These are phyloP conservation scores for Lymantria dispar DNA, from an alignment of 2,888 invertebrate species.

Conservation along the genomic window DNA sequence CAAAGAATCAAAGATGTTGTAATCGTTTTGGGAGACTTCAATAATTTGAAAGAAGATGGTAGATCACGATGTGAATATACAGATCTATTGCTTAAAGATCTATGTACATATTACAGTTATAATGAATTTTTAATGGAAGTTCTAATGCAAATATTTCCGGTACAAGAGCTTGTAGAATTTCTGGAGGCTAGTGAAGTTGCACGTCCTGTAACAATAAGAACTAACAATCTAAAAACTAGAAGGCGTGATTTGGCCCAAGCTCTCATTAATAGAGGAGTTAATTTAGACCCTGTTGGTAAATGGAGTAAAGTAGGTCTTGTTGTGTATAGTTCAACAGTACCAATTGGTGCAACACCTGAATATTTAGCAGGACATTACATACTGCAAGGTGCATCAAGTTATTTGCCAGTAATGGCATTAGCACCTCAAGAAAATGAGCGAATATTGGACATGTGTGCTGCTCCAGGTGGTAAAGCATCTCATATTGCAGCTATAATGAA, in stretches of 20 bases:
- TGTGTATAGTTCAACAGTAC: conserved; percentile 97
- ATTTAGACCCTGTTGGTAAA: conserved; percentile 98
- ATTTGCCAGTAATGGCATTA: conserved; percentile 98
- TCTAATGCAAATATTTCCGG: conserved; percentile 93
- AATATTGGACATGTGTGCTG: conserved; percentile 98
- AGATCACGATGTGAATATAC: conserved; percentile 92
- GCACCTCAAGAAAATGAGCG: conserved; percentile 98
- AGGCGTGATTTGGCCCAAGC: conserved; percentile 96
- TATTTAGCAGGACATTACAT: conserved; percentile 99
- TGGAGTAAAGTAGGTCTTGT: conserved; percentile 99
- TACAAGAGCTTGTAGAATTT: conserved; percentile 94
- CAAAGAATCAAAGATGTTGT: conserved; percentile 94
- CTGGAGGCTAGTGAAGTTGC: conserved; percentile 98
- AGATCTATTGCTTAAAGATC: conserved; percentile 89
- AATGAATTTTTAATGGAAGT: conserved; percentile 97
- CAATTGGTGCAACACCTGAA: conserved; percentile 99
- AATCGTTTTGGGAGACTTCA: conserved; percentile 91
- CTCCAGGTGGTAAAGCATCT: conserved; percentile 99
- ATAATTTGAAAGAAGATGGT: conserved; percentile 84
- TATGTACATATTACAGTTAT: conserved; percentile 97
- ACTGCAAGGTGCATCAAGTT: conserved; percentile 97
- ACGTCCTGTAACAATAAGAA: conserved; percentile 96
- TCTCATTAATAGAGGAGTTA: conserved; percentile 97
- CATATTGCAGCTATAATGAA: conserved; percentile 99
- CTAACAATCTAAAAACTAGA: conserved; percentile 96